Base-by-base conservation (phyloP, 2,797 vertebrate species). In the Zalophus californianus region DNA sequence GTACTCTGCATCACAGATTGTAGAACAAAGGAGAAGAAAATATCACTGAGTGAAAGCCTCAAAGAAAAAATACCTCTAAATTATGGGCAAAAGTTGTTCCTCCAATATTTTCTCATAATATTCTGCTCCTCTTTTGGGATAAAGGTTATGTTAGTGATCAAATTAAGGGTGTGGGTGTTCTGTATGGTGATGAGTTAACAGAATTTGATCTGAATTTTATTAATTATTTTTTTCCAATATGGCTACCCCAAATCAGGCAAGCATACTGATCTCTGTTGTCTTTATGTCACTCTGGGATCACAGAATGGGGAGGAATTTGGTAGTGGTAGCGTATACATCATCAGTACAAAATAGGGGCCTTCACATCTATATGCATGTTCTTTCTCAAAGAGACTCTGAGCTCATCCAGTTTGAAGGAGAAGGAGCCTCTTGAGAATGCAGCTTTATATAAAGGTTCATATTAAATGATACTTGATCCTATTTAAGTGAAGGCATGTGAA, bases 391-490 rank as follows among this genome's bases (percentile, higher is more conserved):
- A 85, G 75, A 48, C n/a, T 41, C 58, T 56, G 16, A 90, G n/a
- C 44, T 87, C 80, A 86, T 94, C 32, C 56, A 91, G 27, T 56
- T 18, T 94, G 50, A 96, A 91, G 73, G 32, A 89, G 62, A 89
- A 27, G 27, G n/a, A 85, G 35, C 48, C 60, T 88, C 78, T 94
- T 93, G 86, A 86, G 86, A 80, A 90, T 48, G 14, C 23, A 78
- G 44, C 83, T 91, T 75, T 79, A n/a, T 70, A 56, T 77, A 91
- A 90, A 97, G 68, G n/a, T 93, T 94, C 50, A 80, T 68, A 89
- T 90, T 96, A 96, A 97, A 84, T 89, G 87, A 87, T 79, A 90
- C 94, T 97, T 92, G 90, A 91, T 88, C 80, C 80, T 95, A 6
- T 56, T 96, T 92, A 97, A 97, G 85, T 90, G 70, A 96, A 96